Evolutionary conservation across 2,888 invertebrate species (phyloP), one percentile per base, ranked within the genome.

Genomic region (Amblyjoppa fuscipennis): DNA sequence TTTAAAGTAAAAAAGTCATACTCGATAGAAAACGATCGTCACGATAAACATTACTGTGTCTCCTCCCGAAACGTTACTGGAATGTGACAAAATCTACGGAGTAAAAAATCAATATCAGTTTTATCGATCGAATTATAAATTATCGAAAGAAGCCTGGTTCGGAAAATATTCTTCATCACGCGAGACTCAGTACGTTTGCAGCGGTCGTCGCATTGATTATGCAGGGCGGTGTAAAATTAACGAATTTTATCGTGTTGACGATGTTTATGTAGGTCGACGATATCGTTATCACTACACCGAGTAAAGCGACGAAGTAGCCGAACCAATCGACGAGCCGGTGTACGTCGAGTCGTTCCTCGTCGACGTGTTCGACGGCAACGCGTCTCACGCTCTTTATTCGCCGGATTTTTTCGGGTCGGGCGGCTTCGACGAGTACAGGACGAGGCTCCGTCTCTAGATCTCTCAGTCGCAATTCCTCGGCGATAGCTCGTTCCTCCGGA

Each of bases 251-350:
- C 0, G 96, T 96, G 91, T 96, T 96, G 16, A 95, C 94, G 91
- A 97, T 94, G 94, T 97, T 97, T 3, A 96, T 96, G 90, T 96
- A 97, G 0, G 97, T 97, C 0, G 97, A 96, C 0, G 96, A 95
- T 1, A 96, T 89, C 0, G 97, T 97, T 3, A 97, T 96, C 1
- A 94, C 73, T 6, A 96, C 89, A 0, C 97, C 97, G 89, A 96
- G 93, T 1, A 95, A 73, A 89, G 97, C 95, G 0, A 97, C 95
- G 0, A 95, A 92, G 84, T 95, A 93, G 1, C 96, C 96, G 61
- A 96, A 91, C 77, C 95, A 94, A 88, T 96, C 95, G 25, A 95
- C 92, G 9, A 87, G 28, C 41, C 34, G 84, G 38, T 78, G 64
- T 11, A 75, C 41, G 83, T 77, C 51, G 20, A 80, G 81, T 53